Percentiles rank a stretch among this genome's conserved stretches.
These are phyloP conservation scores for Hypomecis punctinalis DNA, from an alignment of 2,888 invertebrate genomes.

Conservation along the genomic window DNA sequence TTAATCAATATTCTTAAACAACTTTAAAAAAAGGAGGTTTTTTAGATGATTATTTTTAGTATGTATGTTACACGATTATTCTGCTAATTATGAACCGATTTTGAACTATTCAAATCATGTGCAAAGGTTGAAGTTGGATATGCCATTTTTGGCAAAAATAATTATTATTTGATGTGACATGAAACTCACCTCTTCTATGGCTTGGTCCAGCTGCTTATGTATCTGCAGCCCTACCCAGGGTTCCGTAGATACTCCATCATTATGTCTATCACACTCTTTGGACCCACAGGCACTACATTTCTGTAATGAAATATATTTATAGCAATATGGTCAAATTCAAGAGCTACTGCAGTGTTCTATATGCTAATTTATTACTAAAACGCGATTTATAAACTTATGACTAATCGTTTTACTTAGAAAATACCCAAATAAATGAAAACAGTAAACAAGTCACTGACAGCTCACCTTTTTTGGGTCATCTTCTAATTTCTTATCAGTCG, in stretches of 20 bases:
- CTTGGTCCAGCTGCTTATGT: slow-evolving; percentile 89
- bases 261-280: slow-evolving; percentile 85
- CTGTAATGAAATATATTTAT: slow-evolving; percentile 46
- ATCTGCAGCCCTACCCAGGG: slow-evolving; percentile 89
- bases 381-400: neutral
- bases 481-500: slow-evolving; percentile 49
- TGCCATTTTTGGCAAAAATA: too few species aligned
- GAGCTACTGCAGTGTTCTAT: neutral
- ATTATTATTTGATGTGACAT: too few species aligned
- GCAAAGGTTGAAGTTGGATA: too few species aligned
- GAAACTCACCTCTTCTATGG: slow-evolving; percentile 89
- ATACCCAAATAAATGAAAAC: slow-evolving; percentile 1
- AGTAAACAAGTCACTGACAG: slow-evolving; percentile 38
- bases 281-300: slow-evolving; percentile 86
- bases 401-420: neutral
- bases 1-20: too few species aligned
- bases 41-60: too few species aligned
- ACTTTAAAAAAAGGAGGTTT: too few species aligned
- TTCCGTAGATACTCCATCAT: slow-evolving; percentile 73
- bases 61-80: too few species aligned
- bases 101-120: too few species aligned
- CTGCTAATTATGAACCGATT: too few species aligned
- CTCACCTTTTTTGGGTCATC: slow-evolving; percentile 63
- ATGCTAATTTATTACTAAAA: neutral
- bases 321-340: neutral